Evolutionary conservation across 2,888 invertebrate genomes (phyloP), one percentile per base, ranked within the genome.

Genomic region (Gibbula magus): DNA sequence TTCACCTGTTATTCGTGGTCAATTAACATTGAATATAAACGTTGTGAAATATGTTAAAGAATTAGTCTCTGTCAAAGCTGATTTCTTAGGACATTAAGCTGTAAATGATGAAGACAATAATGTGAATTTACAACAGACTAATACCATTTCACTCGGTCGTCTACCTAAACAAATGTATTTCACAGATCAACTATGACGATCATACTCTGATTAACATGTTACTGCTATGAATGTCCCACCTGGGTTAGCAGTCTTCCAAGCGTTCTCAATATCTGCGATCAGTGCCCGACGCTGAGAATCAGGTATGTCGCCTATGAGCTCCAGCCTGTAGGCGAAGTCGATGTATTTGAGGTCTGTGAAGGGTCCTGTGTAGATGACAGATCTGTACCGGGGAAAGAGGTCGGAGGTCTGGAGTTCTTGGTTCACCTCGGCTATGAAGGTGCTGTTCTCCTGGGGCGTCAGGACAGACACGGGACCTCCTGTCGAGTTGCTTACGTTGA

Each of bases 291-390:
- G 32, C 35, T 39, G 10, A 0, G 22, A 32, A 0, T 61, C 53
- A 0, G 54, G 51, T 51, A 81, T 45, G 54, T 76, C 73, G 2
- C 79, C 81, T 16, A 79, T 53, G 39, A 81, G 67, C 51, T 79
- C 73, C 51, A 81, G 16, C 1, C 13, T 56, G 66, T 73, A 81
- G 22, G 73, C 73, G 51, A 56, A 35, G 29, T 77, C 67, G 32
- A 67, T 20, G 67, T 67, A 22, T 5, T 45, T 22, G 2, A 78
- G 75, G 18, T 2, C n/a, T 61, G 54, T 25, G 22, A 53, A 1
- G 1, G 61, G 53, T 20, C 79, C 76, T 13, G n/a, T 45, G 53
- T 81, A 81, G 20, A 81, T 77, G 22, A 56, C 70, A 61, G 35
- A 73, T 8, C 77, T 76, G 0, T 8, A 25, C 1, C 61, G 51